A percentile compares a stretch with the other conserved stretches of the same genome.
Conservation (phyloP, 1,140 invertebrate genomes). For the Drosophila sturtevanti region DNA sequence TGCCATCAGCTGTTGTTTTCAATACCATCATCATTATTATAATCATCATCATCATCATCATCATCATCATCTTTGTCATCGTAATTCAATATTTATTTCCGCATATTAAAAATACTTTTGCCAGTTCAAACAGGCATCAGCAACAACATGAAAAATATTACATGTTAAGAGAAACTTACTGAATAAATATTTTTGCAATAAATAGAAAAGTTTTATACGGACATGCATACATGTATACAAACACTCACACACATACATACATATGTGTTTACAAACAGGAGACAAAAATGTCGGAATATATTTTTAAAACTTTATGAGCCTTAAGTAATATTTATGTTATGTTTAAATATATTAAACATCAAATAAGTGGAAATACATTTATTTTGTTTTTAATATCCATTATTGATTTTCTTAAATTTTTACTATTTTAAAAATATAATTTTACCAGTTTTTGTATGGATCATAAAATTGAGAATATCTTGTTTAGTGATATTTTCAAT, state of each 20-base stretch:
- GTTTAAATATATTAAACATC: no score
- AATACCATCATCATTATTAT: constrained; percentile 5
- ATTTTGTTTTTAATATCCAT: no score
- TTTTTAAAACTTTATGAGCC: no score
- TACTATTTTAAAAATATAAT: no score
- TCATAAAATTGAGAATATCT: no score
- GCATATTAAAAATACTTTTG: constrained; percentile 71
- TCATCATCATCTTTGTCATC: constrained; percentile 24
- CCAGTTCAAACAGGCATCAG: constrained; percentile 49
- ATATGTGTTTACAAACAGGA: neutral
- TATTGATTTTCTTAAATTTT: no score
- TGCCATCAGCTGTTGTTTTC: constrained; percentile 28
- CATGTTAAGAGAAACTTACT: constrained; percentile 62
- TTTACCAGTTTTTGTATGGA: no score
- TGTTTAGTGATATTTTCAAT: no score
- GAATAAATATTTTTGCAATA: constrained; percentile 75
- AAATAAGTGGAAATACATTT: no score
- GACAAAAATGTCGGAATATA: constrained; percentile 6
- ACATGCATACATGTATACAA: neutral
- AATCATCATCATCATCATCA: constrained; percentile 12
- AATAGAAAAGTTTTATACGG: constrained; percentile 40
- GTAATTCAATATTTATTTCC: constrained; percentile 66
- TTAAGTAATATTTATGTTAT: no score
- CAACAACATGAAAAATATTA: constrained; percentile 15
- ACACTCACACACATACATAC: constrained; percentile 16